Evolutionary conservation across 2,888 invertebrate species (phyloP).

Genomic region (Lasius platythorax): DNA sequence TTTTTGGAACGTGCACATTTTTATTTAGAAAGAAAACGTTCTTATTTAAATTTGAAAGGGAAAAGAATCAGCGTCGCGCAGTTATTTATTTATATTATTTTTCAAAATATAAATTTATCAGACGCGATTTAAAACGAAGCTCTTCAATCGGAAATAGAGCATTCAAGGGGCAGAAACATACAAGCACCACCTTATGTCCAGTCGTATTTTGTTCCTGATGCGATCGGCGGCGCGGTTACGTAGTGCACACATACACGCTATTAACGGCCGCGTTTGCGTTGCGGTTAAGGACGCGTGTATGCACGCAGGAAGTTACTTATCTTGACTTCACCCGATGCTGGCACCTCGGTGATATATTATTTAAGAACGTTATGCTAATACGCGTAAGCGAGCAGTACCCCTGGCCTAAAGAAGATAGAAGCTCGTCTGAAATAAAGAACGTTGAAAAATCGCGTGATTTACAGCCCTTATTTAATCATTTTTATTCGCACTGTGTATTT

Average conservation of each 20-base stretch:
- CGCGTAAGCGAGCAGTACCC: slow-evolving; percentile 73
- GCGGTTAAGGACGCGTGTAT: slow-evolving; percentile 70
- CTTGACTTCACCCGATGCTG: slow-evolving; percentile 75
- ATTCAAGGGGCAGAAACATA: slow-evolving; percentile 18
- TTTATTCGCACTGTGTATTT: slow-evolving; percentile 20
- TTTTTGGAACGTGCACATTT: background rate
- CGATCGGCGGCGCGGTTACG: slow-evolving; percentile 53
- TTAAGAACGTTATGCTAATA: slow-evolving; percentile 81
- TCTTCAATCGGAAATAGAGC: slow-evolving; percentile 26
- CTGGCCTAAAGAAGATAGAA: slow-evolving; percentile 17
- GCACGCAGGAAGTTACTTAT: slow-evolving; percentile 81
- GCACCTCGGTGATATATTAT: slow-evolving; percentile 81
- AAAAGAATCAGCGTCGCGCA: background rate
- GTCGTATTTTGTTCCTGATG: slow-evolving; percentile 59
- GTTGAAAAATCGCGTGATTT: slow-evolving; percentile 7
- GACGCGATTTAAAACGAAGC: background rate
- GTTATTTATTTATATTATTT: background rate
- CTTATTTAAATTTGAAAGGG: background rate
- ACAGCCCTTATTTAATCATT: background rate
- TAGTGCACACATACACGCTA: slow-evolving; percentile 63
- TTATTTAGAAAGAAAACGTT: background rate
- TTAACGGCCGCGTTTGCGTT: slow-evolving; percentile 73
- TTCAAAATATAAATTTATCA: background rate
- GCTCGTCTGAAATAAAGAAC: slow-evolving; percentile 10
- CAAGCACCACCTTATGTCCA: slow-evolving; percentile 43